Percentiles rank a stretch among this genome's conserved stretches.
Evolutionary conservation across 2,113 vertebrate species (phyloP).

Genomic region (Pseudolaguvia tuberculata): DNA sequence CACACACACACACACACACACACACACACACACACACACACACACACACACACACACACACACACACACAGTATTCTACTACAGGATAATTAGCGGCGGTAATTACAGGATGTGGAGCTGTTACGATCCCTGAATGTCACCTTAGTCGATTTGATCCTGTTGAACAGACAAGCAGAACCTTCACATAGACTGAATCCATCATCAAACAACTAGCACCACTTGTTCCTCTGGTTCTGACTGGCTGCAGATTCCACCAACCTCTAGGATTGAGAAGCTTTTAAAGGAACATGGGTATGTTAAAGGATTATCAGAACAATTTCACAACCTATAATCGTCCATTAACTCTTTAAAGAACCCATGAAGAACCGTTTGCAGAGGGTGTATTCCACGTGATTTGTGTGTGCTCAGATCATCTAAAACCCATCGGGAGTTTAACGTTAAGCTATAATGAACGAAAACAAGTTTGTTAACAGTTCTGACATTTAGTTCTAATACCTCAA

Average conservation of each 20-base stretch:
- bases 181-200: not conserved
- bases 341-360: not conserved
- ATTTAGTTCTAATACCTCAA: no score
- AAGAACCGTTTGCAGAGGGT: not conserved
- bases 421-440: not conserved
- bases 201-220: not conserved
- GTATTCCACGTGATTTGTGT: not conserved
- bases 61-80: no score
- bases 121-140: not conserved
- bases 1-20: no score
- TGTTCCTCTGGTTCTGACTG: not conserved
- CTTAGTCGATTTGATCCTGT: not conserved
- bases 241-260: no score
- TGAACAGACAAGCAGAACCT: not conserved
- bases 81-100: conserved; percentile 16
- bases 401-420: not conserved
- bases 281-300: not conserved
- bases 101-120: not conserved
- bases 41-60: no score
- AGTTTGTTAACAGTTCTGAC: not conserved
- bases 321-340: not conserved
- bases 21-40: no score
- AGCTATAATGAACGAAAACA: not conserved
- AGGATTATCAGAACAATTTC: not conserved
- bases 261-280: not conserved